A percentile compares a stretch with the other conserved stretches of the same genome.
These are phyloP conservation scores for Priocnemis perturbator DNA, from an alignment of 2,888 invertebrate genomes.

Conservation along the genomic window DNA sequence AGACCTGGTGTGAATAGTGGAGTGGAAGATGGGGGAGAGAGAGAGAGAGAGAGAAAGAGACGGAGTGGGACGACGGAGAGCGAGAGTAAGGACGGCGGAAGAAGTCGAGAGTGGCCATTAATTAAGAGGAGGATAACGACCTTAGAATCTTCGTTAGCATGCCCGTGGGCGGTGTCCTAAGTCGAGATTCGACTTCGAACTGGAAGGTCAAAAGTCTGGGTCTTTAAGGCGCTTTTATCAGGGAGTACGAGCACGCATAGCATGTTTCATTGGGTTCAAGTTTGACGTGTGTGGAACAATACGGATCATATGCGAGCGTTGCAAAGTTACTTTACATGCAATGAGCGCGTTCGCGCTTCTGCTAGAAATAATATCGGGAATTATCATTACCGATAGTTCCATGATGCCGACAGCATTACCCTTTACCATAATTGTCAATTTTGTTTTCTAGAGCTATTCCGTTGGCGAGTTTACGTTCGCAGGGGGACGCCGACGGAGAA, in stretches of 20 bases:
- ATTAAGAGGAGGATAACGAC: slow-evolving; percentile 58
- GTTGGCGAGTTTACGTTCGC: background rate
- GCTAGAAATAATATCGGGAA: no score
- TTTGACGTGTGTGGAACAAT: no score
- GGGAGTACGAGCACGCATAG: no score
- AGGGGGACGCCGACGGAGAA: background rate
- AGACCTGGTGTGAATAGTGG: slow-evolving; percentile 8
- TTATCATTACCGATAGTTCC: no score
- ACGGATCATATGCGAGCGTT: no score
- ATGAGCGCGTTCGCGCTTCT: no score
- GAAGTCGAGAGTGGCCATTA: slow-evolving; percentile 56
- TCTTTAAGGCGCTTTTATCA: no score
- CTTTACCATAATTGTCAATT: no score
- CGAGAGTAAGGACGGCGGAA: slow-evolving; percentile 54
- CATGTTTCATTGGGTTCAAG: no score
- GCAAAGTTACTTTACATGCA: no score
- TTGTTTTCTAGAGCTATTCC: background rate
- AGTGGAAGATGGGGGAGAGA: slow-evolving; percentile 17
- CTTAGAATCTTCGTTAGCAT: slow-evolving; percentile 51
- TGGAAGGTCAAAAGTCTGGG: background rate
- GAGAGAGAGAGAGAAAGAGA: background rate
- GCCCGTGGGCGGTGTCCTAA: slow-evolving; percentile 46
- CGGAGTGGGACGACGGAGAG: slow-evolving; percentile 34
- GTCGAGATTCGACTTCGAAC: slow-evolving; percentile 8
- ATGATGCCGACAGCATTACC: background rate